Evolutionary conservation across 2,113 vertebrate species (phyloP).

Genomic region (Lipotes vexillifer): DNA sequence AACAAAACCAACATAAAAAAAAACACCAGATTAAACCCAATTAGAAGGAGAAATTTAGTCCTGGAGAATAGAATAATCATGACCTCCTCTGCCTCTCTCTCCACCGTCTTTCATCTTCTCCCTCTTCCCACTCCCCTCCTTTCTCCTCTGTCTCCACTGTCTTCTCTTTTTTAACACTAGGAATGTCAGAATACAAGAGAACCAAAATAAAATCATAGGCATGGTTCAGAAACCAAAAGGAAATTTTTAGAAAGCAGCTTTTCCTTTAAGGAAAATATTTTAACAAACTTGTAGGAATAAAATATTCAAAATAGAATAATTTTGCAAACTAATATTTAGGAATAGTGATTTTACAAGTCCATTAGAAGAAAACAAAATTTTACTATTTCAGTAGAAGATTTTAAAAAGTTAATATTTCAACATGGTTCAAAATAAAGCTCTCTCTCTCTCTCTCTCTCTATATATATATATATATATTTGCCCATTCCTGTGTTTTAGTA

Average conservation of each 20-base stretch:
- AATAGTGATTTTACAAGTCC: neutral
- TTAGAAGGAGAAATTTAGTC: neutral
- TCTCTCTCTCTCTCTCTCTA: no score
- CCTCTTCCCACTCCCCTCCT: fast-evolving
- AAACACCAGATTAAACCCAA: neutral
- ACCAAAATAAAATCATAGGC: neutral
- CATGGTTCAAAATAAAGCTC: neutral
- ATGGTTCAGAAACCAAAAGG: neutral
- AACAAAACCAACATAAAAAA: neutral
- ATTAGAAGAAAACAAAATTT: neutral
- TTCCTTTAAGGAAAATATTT: neutral
- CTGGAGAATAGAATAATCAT: neutral
- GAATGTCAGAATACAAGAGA: neutral
- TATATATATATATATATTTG: neutral
- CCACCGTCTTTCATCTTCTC: fast-evolving
- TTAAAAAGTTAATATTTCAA: neutral
- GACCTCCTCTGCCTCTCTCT: fast-evolving
- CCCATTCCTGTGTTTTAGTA: neutral
- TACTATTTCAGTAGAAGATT: neutral
- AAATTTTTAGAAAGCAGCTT: neutral
- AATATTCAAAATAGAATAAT: neutral
- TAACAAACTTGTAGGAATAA: neutral
- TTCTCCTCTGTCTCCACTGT: no score
- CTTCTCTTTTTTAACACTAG: neutral
- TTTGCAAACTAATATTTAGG: neutral